Evolutionary conservation across 2,888 invertebrate species (phyloP), one percentile per base, ranked within the genome.

Genomic region (Drosophila glabriapex): DNA sequence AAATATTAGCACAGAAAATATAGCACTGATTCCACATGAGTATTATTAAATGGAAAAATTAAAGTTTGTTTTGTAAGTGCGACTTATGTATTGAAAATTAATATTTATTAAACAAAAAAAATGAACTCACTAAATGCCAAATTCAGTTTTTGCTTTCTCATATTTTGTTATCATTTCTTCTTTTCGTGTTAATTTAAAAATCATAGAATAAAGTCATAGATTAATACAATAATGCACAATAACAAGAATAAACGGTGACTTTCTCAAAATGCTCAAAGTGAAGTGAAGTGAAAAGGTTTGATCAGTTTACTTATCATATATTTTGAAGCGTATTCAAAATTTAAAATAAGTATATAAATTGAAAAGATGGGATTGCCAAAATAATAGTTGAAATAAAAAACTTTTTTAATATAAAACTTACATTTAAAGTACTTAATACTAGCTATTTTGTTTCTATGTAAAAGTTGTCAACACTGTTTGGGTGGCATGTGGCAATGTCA

Each of bases 401-500:
- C 25, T 46, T 46, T 46, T 25, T 46, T n/a, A 25, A 14, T 37
- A 28, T 35, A 37, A 52, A 55, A 55, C 54, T 37, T 37, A 5
- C 16, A 25, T 7, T 39, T 4, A 1, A 9, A 16, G 16, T n/a
- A 2, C 31, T 0, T 6, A 31, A 16, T 16, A 43, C 12, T 43
- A 43, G 46, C 43, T 25, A 1, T 12, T 43, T 43, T 35, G n/a
- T 31, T 22, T 16, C 31, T 16, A 5, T 33, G 25, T 19, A 25
- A 28, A 37, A 55, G 55, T 19, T 58, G 58, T 43, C 41, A 58
- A 58, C 58, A 58, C 58, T 22, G 50, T 43, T 5, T 49, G n/a
- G 33, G 49, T 72, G 66, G 75, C 70, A 78, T 80, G 78, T 85
- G 80, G 76, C 84, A 75, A 29, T 89, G 81, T 77, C 85, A 83